Base-by-base conservation (phyloP, 2,797 vertebrate species). In the Clarias laeviceps region DNA sequence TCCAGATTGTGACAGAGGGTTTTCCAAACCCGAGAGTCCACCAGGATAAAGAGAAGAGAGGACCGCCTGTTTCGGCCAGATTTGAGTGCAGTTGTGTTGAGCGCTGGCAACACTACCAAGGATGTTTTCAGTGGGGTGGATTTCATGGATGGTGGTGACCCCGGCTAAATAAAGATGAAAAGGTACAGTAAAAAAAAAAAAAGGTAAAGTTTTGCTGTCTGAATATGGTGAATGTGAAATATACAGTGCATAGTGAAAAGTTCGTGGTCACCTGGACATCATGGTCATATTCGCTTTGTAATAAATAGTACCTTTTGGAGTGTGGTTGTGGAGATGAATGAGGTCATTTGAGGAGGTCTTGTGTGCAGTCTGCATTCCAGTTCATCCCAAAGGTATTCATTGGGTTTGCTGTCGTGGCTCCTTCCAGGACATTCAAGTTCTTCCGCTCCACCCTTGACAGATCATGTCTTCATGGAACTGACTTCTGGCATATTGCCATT, bases 91-190 rank as follows among this genome's bases (percentile, higher is more conserved):
- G 89, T 90, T 91, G 90, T 87, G 89, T 90, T 90, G 92, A 92
- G 94, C 80, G 92, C 92, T 87, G 89, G 87, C 83, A 83, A 79
- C 82, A 84, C 88, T 93, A 91, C 92, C 86, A 93, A 95, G 93
- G 93, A 96, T 96, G 96, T 93, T 92, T 94, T 92, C 87, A 91
- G 93, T 93, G 92, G 92, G 91, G 92, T 93, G 91, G 92, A 95
- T 92, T 94, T 94, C 91, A 82, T 95, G 95, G 94, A 93, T 91
- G 91, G 90, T 93, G 92, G 88, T 89, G 90, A 92, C 90, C 91
- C 86, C 92, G 93, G 93, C 93, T 94, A 94, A 91, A 91, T 94
- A 94, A 96, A 96, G 93, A 96, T 96, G 96, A 96, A 94, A 95
- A 95, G 95, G 95, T 96, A 92, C 15, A 2, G 68, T 68, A 50